These are phyloP conservation scores for Sphyrna mokarran DNA, from an alignment of 2,113 vertebrate species.

Conservation along the genomic window DNA sequence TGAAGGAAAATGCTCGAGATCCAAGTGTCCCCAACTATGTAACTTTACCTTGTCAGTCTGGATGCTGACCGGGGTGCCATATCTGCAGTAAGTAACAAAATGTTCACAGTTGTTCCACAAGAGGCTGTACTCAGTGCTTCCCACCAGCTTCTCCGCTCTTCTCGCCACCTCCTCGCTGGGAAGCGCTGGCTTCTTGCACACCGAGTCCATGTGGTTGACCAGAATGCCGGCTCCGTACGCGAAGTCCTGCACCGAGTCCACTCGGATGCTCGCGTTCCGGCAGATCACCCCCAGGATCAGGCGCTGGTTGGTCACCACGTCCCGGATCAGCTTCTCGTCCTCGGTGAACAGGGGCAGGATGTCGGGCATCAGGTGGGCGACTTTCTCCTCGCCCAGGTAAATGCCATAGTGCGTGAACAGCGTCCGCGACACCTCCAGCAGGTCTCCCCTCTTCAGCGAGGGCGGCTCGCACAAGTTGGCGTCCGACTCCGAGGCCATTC, in stretches of 20 bases:
- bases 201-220: conserved; percentile 69
- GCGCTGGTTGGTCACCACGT: conserved; percentile 79
- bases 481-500: conserved; percentile 42
- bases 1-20: not conserved
- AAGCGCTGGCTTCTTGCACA: conserved; percentile 54
- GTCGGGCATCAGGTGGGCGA: conserved; percentile 90
- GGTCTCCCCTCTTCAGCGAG: conserved; percentile 69
- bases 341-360: conserved; percentile 71
- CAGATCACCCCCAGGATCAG: conserved; percentile 76
- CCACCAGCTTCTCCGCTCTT: conserved; percentile 72
- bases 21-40: not conserved
- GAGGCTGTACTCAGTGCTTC: conserved; percentile 71
- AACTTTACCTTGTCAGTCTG: conserved; percentile 81
- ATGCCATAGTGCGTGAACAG: conserved; percentile 86
- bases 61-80: conserved; percentile 64
- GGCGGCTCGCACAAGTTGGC: conserved; percentile 53
- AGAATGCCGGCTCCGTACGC: conserved; percentile 72
- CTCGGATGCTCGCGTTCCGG: conserved; percentile 70
- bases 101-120: conserved; percentile 96
- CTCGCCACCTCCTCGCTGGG: conserved; percentile 65
- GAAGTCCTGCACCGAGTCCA: conserved; percentile 86
- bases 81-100: conserved; percentile 84
- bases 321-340: conserved; percentile 55
- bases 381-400: conserved; percentile 79
- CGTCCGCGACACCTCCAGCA: conserved; percentile 80